These are phyloP conservation scores for Macrotis lagotis DNA, from an alignment of 2,113 vertebrate genomes.

Conservation along the genomic window DNA sequence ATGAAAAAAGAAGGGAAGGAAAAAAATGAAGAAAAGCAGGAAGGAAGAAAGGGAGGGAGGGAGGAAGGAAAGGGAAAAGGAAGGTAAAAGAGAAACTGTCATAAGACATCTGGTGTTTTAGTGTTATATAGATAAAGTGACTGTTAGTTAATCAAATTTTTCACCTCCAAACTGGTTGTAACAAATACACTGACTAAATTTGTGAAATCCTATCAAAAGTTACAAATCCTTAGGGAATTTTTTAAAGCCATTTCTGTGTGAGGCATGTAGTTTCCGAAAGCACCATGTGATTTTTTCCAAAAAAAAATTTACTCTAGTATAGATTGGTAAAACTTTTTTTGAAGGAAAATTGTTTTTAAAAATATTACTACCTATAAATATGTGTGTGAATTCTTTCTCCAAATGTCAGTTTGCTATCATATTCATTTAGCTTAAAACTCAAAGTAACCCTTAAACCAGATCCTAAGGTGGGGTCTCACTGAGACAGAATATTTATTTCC, in stretches of 20 bases:
- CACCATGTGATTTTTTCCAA: background rate
- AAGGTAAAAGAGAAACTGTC: background rate
- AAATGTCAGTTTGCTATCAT: background rate
- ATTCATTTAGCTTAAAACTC: constrained; percentile 2
- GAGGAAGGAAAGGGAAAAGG: background rate
- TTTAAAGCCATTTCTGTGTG: constrained; percentile 35
- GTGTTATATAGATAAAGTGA: background rate
- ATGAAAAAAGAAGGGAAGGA: too few species aligned
- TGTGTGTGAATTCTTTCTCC: constrained; percentile 29
- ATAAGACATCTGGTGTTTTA: background rate
- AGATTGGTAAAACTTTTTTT: constrained; percentile 14
- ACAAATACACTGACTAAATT: background rate
- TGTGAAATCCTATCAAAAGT: background rate
- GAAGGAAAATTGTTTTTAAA: constrained; percentile 24
- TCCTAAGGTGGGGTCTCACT: background rate
- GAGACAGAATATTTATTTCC: background rate
- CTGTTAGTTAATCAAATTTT: background rate
- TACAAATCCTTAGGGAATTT: background rate
- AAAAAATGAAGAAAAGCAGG: too few species aligned
- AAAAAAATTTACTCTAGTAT: constrained; percentile 10
- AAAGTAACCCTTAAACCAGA: background rate
- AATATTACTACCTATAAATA: background rate
- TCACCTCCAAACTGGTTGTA: background rate
- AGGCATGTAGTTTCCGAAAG: constrained; percentile 36
- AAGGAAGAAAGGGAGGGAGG: background rate